A percentile compares a stretch with the other conserved stretches of the same genome.
These are phyloP conservation scores for Haemorhous mexicanus DNA, from an alignment of 2,113 vertebrate genomes.

Conservation along the genomic window DNA sequence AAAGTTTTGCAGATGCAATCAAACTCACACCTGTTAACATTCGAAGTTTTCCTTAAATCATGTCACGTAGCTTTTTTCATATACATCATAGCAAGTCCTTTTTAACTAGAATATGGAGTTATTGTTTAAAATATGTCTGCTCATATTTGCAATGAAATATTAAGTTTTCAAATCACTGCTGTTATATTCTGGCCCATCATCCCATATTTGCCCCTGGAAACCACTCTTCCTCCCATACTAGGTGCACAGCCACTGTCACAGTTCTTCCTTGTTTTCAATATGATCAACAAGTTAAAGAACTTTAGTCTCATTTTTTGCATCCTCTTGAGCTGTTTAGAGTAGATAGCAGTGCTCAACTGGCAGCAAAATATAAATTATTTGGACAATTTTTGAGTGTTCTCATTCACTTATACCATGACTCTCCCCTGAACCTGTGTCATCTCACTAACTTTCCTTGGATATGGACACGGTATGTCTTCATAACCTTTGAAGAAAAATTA, in stretches of 20 bases:
- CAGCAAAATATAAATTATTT: not conserved
- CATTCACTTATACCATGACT: not conserved
- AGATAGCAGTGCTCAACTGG: not conserved
- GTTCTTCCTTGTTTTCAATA: not conserved
- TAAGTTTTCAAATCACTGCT: not conserved
- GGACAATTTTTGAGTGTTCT: not conserved
- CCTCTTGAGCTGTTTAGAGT: not conserved
- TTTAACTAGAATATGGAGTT: not conserved
- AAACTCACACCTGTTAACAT: not conserved
- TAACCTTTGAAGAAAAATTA: not conserved
- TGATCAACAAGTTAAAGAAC: not conserved
- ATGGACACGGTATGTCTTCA: not conserved
- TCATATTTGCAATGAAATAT: not conserved
- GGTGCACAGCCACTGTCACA: not conserved
- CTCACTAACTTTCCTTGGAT: not conserved
- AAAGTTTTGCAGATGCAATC: not conserved
- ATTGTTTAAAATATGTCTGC: not conserved
- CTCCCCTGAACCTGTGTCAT: not conserved
- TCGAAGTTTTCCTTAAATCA: not conserved
- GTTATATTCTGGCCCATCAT: not conserved
- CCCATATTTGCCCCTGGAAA: not conserved
- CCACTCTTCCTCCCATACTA: not conserved
- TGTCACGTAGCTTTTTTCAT: not conserved
- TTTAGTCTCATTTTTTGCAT: not conserved
- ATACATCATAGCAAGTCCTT: not conserved